These are phyloP conservation scores for Epinephelus malabaricus DNA, from an alignment of 2,797 vertebrate genomes.

Conservation along the genomic window DNA sequence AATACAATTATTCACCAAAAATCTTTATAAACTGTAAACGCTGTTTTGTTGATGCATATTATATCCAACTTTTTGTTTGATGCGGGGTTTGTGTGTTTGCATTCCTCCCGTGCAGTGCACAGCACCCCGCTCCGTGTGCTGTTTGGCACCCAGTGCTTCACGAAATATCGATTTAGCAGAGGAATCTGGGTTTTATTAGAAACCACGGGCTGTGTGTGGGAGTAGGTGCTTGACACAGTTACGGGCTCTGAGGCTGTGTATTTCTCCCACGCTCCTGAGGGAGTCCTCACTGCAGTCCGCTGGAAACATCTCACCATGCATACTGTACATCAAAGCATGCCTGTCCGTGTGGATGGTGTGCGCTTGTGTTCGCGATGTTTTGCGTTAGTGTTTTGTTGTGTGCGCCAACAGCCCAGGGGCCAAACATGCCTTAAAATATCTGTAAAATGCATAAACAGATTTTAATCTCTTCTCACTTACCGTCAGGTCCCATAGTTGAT, in stretches of 20 bases:
- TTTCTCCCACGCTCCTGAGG: conserved; percentile 79
- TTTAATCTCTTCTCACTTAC: neutral
- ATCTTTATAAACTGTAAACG: neutral
- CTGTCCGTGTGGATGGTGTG: conserved; percentile 20
- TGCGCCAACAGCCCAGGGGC: conserved; percentile 21
- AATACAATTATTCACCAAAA: neutral
- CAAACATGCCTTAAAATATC: conserved; percentile 29
- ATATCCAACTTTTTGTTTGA: conserved; percentile 6
- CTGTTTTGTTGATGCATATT: neutral
- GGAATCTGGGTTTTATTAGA: conserved; percentile 62
- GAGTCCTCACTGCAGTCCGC: conserved; percentile 53
- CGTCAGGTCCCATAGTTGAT: neutral
- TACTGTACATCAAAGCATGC: conserved; percentile 38
- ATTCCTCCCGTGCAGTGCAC: neutral
- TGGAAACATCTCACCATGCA: conserved; percentile 65
- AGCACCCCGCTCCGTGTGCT: conserved; percentile 17
- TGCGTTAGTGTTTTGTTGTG: conserved; percentile 24
- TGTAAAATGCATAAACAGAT: conserved; percentile 7
- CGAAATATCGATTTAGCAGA: conserved; percentile 68
- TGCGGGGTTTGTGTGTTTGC: neutral
- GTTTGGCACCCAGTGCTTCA: conserved; percentile 34
- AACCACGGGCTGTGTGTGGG: conserved; percentile 69
- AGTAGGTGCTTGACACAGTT: conserved; percentile 77
- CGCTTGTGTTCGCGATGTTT: conserved; percentile 14
- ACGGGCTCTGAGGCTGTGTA: conserved; percentile 62